These are phyloP conservation scores for Leistus spinibarbis DNA, from an alignment of 2,888 invertebrate species.

Conservation along the genomic window DNA sequence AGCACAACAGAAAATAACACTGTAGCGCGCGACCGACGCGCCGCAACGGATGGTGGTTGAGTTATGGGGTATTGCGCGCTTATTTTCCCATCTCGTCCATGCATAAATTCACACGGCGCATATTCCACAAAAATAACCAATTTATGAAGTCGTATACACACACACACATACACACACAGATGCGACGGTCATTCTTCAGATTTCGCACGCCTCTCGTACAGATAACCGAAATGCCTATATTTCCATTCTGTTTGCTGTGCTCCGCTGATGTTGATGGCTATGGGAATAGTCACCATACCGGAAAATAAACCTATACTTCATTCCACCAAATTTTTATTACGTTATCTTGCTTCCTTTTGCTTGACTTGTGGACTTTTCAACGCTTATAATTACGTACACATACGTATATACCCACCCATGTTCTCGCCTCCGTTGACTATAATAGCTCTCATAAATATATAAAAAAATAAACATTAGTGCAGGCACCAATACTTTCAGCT, in stretches of 20 bases:
- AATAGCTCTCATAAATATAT: no score
- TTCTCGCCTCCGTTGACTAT: no score
- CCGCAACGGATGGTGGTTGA: slow-evolving; percentile 5
- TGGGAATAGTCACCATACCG: slow-evolving; percentile 1
- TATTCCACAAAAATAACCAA: slow-evolving; percentile 27
- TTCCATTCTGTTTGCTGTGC: not conserved
- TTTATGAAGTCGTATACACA: slow-evolving; percentile 22
- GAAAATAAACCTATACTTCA: not conserved
- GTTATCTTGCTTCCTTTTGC: not conserved
- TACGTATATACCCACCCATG: no score
- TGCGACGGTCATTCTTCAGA: slow-evolving; percentile 23
- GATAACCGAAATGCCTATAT: not conserved
- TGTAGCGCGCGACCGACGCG: no score
- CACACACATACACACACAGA: not conserved
- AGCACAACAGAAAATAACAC: not conserved
- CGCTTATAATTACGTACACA: no score
- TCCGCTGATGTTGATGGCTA: not conserved
- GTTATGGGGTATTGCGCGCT: slow-evolving; percentile 11
- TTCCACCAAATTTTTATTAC: not conserved
- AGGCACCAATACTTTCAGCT: no score
- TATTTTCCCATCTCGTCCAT: slow-evolving; percentile 30
- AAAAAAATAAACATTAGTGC: no score
- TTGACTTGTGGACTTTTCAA: no score
- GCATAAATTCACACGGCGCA: slow-evolving; percentile 26
- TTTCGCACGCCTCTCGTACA: slow-evolving; percentile 12